Evolutionary conservation across 2,113 vertebrate genomes (phyloP).

Genomic region (Chaetura pelagica): DNA sequence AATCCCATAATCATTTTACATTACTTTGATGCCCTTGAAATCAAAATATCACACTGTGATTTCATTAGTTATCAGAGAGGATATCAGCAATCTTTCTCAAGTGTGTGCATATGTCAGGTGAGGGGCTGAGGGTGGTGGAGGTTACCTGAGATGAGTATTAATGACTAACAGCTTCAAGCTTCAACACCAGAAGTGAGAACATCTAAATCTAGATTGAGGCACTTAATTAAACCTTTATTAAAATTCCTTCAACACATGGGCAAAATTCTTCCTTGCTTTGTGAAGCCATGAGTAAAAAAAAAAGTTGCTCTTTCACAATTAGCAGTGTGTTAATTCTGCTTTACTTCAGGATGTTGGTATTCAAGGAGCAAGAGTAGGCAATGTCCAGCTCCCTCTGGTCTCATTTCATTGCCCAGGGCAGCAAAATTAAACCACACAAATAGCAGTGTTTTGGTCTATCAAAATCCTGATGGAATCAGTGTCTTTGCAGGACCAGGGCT

Average conservation of each 20-base stretch:
- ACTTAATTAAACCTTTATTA: constrained; percentile 55
- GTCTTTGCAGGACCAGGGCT: not conserved
- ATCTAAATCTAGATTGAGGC: constrained; percentile 41
- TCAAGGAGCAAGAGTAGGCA: not conserved
- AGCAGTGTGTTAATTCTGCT: not conserved
- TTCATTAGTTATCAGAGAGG: constrained; percentile 67
- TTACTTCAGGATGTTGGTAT: not conserved
- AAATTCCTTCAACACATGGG: not conserved
- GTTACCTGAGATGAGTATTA: constrained; percentile 68
- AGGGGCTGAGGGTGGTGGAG: constrained; percentile 54
- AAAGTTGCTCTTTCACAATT: not conserved
- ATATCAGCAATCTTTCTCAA: constrained; percentile 70
- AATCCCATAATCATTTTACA: not conserved
- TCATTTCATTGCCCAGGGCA: not conserved
- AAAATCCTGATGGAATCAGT: not conserved
- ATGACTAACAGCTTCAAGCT: constrained; percentile 63
- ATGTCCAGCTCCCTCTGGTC: not conserved
- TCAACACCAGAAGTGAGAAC: constrained; percentile 16
- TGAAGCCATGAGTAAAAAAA: not conserved
- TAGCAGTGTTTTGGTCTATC: not conserved
- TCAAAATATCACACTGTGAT: constrained; percentile 62
- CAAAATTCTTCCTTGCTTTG: constrained; percentile 1
- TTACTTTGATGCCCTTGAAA: constrained; percentile 58
- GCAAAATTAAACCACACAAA: not conserved
- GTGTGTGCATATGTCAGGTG: constrained; percentile 40